A percentile compares a stretch with the other conserved stretches of the same genome.
These are phyloP conservation scores for Hydroisotoma schaefferi DNA, from an alignment of 2,888 invertebrate species.

Conservation along the genomic window DNA sequence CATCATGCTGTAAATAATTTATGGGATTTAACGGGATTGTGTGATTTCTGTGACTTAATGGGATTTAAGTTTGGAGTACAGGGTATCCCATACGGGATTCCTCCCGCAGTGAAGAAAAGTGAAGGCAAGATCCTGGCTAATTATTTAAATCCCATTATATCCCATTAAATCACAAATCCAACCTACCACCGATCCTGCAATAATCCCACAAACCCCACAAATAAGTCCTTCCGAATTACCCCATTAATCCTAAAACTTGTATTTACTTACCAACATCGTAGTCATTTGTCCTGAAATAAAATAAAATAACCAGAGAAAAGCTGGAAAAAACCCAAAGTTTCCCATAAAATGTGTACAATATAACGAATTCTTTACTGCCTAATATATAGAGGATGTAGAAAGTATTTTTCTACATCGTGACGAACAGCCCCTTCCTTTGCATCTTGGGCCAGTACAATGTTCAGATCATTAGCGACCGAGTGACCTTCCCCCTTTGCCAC, in stretches of 20 bases:
- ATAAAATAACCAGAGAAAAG: not conserved
- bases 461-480: not conserved
- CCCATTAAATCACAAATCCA: no score
- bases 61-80: no score
- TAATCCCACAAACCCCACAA: no score
- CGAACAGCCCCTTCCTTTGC: conserved; percentile 21
- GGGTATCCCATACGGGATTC: no score
- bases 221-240: not conserved
- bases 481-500: conserved; percentile 20
- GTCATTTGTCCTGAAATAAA: conserved; percentile 31
- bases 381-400: conserved; percentile 40
- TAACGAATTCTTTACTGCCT: conserved; percentile 23
- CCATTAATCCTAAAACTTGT: no score
- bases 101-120: no score
- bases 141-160: no score
- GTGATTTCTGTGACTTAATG: no score
- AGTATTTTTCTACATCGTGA: conserved; percentile 35
- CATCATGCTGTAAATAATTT: no score
- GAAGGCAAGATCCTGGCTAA: no score
- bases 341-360: not conserved
- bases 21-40: no score
- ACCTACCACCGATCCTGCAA: no score
- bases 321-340: not conserved
- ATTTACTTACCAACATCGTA: conserved; percentile 27
- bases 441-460: conserved; percentile 13